Conservation (phyloP, 1,140 invertebrate genomes). For the Schlechtendalia chinensis region DNA sequence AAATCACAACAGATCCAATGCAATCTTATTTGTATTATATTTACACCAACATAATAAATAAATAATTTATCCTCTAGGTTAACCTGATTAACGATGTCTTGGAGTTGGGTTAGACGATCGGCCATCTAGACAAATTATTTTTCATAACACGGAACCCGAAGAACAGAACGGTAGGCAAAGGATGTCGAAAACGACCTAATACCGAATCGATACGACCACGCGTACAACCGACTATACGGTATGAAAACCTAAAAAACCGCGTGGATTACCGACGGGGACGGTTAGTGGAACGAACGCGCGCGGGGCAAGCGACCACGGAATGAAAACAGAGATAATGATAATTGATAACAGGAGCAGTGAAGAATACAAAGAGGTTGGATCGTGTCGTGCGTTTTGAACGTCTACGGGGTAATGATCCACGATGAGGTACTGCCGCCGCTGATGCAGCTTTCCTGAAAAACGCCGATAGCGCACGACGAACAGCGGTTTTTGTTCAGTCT, state of each 20-base stretch:
- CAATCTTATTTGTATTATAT: no score
- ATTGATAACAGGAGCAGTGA: not conserved
- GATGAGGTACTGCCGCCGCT: not conserved
- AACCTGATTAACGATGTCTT: conserved; percentile 96
- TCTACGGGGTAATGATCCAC: not conserved
- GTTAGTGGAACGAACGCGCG: not conserved
- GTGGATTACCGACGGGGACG: no score
- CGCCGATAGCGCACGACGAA: conserved; percentile 39
- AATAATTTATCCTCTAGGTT: no score
- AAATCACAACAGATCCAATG: no score
- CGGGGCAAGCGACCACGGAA: not conserved
- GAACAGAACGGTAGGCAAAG: not conserved
- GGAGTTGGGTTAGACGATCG: conserved; percentile 91
- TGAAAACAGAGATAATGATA: not conserved
- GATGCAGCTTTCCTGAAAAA: conserved; percentile 6
- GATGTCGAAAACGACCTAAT: not conserved
- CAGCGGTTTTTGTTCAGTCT: not conserved
- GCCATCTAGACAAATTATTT: conserved; percentile 65
- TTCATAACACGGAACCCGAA: not conserved
- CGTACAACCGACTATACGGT: not conserved
- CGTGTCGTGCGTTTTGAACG: conserved; percentile 12
- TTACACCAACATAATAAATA: no score
- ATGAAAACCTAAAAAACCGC: no score
- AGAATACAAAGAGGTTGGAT: conserved; percentile 21
- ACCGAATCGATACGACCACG: not conserved